Evolutionary conservation across 2,113 vertebrate genomes (phyloP), one percentile per base, ranked within the genome.

Genomic region (Pelusios castaneus): DNA sequence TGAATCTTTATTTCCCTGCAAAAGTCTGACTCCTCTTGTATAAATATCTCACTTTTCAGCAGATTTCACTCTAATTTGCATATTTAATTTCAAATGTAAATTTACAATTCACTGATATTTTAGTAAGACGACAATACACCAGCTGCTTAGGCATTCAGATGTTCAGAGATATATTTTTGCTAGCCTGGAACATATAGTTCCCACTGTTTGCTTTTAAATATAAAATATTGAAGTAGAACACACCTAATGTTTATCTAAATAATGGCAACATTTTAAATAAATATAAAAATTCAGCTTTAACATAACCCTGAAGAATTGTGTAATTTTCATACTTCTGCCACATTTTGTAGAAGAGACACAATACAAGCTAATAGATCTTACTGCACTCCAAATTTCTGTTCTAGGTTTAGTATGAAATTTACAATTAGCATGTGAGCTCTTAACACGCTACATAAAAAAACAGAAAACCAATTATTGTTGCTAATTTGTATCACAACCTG

Each of bases 391-490:
- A 90, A 56, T 34, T 88, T 93, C 31, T 79, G 31, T 52, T 67
- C 86, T 89, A 94, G 85, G 92, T 96, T 92, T 17, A 91, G 80
- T 60, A 79, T 58, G 47, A 95, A 75, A 70, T 41, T 87, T 83
- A 82, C 54, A 91, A 73, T 31, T 22, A 91, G 84, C 84, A 85
- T 86, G 45, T 79, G 89, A 90, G 56, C 89, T 76, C 91, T 87
- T 90, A 92, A 81, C 25, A 81, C 0, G 73, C 67, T 41, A 84
- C 6, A 78, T 55, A 77, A 27, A 85, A 92, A 94, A 87, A 90
- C 31, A 24, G 34, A 25, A 12, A 83, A n/a, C n/a, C n/a, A n/a
- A 47, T 45, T 76, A 41, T 10, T 43, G 25, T 9, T 76, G 73
- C 22, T 45, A 22, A 45, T 45, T 27, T 76, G 73, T 45, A 76